Evolutionary conservation across 2,888 invertebrate genomes (phyloP).

Genomic region (Nomada fucata): DNA sequence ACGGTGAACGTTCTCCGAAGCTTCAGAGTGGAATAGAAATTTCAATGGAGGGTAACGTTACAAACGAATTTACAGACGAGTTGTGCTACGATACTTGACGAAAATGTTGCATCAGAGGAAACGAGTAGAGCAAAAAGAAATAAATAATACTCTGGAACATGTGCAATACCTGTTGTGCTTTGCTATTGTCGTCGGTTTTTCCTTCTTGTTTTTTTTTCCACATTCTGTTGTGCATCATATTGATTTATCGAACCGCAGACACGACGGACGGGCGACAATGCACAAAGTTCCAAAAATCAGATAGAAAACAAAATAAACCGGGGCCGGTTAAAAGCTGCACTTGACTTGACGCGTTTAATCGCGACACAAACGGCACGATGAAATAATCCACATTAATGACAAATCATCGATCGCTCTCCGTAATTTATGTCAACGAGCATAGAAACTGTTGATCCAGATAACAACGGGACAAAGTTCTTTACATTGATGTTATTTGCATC

Average conservation of each 20-base stretch:
- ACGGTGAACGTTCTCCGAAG: not conserved
- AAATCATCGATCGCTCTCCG: conserved; percentile 19
- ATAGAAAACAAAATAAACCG: conserved; percentile 12
- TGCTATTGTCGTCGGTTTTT: not conserved
- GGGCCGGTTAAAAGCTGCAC: conserved; percentile 28
- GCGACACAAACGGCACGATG: conserved; percentile 15
- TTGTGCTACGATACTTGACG: not conserved
- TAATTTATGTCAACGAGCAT: conserved; percentile 38
- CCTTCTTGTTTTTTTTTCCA: not conserved
- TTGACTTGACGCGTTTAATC: conserved; percentile 37
- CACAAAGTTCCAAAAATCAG: conserved; percentile 17
- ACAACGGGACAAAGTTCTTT: conserved; percentile 34
- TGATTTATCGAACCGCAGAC: conserved; percentile 37
- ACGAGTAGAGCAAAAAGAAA: conserved; percentile 2
- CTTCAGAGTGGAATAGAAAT: not conserved
- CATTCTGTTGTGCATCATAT: conserved; percentile 18
- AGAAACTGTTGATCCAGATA: conserved; percentile 13
- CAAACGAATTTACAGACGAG: conserved; percentile 17
- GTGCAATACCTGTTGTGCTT: not conserved
- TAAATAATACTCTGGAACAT: not conserved
- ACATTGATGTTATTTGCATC: conserved; percentile 9
- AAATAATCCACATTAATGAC: conserved; percentile 47
- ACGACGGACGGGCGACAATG: conserved; percentile 1
- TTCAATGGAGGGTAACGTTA: not conserved
- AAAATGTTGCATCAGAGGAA: conserved; percentile 4